A percentile compares a stretch with the other conserved stretches of the same genome.
Evolutionary conservation across 2,113 vertebrate species (phyloP).

Genomic region (Platichthys stellatus): DNA sequence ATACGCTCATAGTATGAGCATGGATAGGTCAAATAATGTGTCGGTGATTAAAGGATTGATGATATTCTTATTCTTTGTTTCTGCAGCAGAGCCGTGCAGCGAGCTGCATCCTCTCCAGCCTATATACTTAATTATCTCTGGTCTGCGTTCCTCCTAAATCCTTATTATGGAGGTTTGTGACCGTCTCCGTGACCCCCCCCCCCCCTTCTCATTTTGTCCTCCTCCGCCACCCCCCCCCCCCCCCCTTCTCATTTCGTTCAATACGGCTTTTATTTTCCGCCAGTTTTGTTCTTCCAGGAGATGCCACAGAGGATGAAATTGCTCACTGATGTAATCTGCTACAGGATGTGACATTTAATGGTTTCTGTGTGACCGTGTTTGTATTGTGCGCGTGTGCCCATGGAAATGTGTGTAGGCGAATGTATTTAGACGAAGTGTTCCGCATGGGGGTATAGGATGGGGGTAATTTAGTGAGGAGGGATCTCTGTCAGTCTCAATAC

Average conservation of each 20-base stretch:
- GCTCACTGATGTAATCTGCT: slow-evolving; percentile 63
- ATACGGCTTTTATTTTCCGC: slow-evolving; percentile 62
- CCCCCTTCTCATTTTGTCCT: no score
- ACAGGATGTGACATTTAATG: slow-evolving; percentile 66
- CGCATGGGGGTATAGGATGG: slow-evolving; percentile 35
- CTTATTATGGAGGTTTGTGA: slow-evolving; percentile 32
- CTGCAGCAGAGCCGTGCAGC: not conserved
- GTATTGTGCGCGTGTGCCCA: slow-evolving; percentile 22
- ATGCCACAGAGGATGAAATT: slow-evolving; percentile 64
- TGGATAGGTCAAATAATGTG: not conserved
- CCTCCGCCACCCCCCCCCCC: slow-evolving; percentile 46
- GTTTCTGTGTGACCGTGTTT: slow-evolving; percentile 40
- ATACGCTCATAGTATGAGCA: not conserved
- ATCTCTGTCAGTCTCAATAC: slow-evolving; percentile 75
- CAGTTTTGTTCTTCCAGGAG: slow-evolving; percentile 52
- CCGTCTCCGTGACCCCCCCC: slow-evolving; percentile 41
- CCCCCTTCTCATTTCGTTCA: slow-evolving; percentile 37
- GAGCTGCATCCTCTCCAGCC: slow-evolving; percentile 17
- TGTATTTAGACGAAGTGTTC: slow-evolving; percentile 63
- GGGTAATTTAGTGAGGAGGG: slow-evolving; percentile 68
- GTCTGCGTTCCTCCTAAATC: slow-evolving; percentile 27
- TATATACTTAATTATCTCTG: slow-evolving; percentile 27
- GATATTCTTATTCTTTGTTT: slow-evolving; percentile 4
- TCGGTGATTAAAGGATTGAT: not conserved
- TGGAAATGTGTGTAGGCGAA: slow-evolving; percentile 23